Conservation (phyloP, 2,888 invertebrate species). For the Cephus pulcher region DNA sequence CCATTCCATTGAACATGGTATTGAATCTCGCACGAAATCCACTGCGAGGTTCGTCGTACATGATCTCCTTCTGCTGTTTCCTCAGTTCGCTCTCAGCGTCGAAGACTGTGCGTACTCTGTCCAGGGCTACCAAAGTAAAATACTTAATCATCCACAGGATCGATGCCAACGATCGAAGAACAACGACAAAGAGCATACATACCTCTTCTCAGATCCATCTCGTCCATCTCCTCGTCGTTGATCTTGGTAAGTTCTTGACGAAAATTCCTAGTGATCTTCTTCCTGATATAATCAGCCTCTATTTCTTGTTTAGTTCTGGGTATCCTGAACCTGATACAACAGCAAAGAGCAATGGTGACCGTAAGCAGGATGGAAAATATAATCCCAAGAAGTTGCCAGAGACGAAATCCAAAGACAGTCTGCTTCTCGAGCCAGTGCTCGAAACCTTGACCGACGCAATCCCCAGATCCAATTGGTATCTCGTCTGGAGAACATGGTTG, state of each 20-base stretch:
- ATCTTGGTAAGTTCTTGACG: constrained; percentile 83
- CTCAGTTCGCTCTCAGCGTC: constrained; percentile 68
- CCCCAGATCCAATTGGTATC: constrained; percentile 42
- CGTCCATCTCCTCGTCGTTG: constrained; percentile 88
- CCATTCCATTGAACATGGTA: constrained; percentile 52
- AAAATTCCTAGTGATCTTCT: constrained; percentile 85
- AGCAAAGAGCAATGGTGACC: constrained; percentile 80
- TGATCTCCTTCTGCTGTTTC: constrained; percentile 35
- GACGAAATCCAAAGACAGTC: constrained; percentile 76
- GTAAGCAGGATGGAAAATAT: constrained; percentile 53
- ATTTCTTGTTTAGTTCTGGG: constrained; percentile 96
- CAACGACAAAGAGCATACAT: constrained; percentile 26
- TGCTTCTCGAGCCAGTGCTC: constrained; percentile 79
- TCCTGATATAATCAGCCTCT: constrained; percentile 90
- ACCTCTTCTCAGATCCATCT: constrained; percentile 82
- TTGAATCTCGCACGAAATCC: constrained; percentile 51
- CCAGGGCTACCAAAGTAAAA: constrained; percentile 70
- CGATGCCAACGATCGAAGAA: neutral
- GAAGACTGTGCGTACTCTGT: constrained; percentile 75
- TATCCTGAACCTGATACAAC: constrained; percentile 90
- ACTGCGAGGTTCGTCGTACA: constrained; percentile 30
- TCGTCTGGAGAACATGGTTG: constrained; percentile 47
- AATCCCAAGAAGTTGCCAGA: constrained; percentile 76
- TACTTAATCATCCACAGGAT: neutral
- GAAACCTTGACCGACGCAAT: constrained; percentile 48